Percentiles rank a stretch among this genome's conserved stretches.
These are phyloP conservation scores for Hippocampus abdominalis DNA, from an alignment of 2,113 vertebrate genomes.

Conservation along the genomic window DNA sequence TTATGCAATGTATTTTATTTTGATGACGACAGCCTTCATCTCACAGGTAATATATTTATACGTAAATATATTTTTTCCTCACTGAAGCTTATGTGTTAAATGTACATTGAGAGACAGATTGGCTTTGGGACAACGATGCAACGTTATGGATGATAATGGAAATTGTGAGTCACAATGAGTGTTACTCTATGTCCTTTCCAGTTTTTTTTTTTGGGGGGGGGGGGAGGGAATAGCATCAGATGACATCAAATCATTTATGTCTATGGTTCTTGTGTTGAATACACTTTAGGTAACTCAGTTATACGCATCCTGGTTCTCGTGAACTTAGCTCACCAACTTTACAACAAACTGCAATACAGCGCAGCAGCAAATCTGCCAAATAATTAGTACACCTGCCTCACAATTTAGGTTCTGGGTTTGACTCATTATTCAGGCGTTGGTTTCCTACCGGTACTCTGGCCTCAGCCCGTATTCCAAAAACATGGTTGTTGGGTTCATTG, in stretches of 20 bases:
- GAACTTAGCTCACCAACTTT: conserved; percentile 12
- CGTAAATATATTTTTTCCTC: conserved; percentile 17
- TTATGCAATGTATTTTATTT: conserved; percentile 35
- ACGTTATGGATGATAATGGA: neutral
- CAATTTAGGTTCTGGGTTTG: neutral
- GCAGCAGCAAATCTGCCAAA: neutral
- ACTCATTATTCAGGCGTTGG: neutral
- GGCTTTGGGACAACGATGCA: neutral
- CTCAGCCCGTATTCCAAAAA: neutral
- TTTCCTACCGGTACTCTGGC: neutral
- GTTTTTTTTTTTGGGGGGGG: neutral
- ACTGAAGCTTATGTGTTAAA: neutral
- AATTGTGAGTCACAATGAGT: neutral
- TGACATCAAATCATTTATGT: neutral
- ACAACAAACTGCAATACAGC: conserved; percentile 13
- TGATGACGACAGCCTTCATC: conserved; percentile 57
- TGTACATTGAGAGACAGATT: neutral
- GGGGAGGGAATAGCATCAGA: no score
- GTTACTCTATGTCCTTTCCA: neutral
- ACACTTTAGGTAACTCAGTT: neutral
- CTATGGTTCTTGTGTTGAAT: conserved; percentile 1
- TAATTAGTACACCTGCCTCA: neutral
- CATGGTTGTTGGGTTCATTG: neutral
- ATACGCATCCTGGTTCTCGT: conserved; percentile 11
- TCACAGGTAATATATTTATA: conserved; percentile 58